phyloP scores from a whole-genome alignment of 2,888 invertebrate species.

The Nysson spinosus region DNA sequence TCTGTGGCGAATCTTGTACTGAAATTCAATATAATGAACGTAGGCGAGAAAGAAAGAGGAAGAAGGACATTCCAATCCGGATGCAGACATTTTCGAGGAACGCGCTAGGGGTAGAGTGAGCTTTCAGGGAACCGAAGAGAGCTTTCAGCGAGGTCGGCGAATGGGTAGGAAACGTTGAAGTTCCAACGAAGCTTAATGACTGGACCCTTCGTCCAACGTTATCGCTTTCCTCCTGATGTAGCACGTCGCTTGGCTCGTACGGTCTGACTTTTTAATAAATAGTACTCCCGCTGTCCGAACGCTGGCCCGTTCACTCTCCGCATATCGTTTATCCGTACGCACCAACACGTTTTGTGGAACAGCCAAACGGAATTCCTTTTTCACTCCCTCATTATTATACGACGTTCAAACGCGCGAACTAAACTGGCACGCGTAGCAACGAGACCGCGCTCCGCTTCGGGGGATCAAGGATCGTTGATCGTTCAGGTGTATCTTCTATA shows the following conservation, averaged over 20 bases:
- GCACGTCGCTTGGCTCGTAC: constrained; percentile 65
- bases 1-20: too few species aligned
- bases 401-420: constrained; percentile 39
- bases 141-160: constrained; percentile 24
- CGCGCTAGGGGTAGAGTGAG: background rate
- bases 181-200: constrained; percentile 70
- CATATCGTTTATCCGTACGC: constrained; percentile 56
- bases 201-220: constrained; percentile 67
- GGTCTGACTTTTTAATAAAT: constrained; percentile 71
- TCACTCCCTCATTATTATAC: constrained; percentile 51
- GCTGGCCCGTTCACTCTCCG: constrained; percentile 36
- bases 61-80: too few species aligned
- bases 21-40: too few species aligned
- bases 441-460: constrained; percentile 1
- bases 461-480: constrained; percentile 14
- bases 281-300: constrained; percentile 58
- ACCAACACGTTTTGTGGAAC: constrained; percentile 57
- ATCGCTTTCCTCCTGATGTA: constrained; percentile 77
- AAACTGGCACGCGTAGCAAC: constrained; percentile 45
- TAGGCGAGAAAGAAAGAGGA: too few species aligned
- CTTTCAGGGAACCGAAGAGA: background rate
- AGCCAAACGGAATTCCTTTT: constrained; percentile 50
- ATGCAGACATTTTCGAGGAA: too few species aligned
- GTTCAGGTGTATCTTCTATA: constrained; percentile 18
- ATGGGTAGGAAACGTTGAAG: constrained; percentile 37